Conservation (phyloP, 2,113 vertebrate genomes). For the Sturnira hondurensis region DNA sequence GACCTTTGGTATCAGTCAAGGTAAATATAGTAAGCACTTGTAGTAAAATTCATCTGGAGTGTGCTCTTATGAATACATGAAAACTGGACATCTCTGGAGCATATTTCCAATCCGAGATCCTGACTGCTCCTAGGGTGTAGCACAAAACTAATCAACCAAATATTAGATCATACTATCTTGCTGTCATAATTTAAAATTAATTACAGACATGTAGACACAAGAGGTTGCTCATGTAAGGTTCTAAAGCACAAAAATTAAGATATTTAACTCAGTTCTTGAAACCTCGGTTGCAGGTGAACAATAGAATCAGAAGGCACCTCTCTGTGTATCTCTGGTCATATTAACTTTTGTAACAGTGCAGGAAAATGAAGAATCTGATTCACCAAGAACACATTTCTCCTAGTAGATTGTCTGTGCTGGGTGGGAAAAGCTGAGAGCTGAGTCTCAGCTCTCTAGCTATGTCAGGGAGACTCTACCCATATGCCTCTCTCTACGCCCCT, state of each 20-base stretch:
- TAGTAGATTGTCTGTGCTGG: not conserved
- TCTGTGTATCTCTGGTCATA: not conserved
- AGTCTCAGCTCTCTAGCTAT: not conserved
- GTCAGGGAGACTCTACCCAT: not conserved
- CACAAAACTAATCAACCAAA: constrained; percentile 5
- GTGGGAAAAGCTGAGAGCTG: not conserved
- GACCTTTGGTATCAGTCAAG: not conserved
- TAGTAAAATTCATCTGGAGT: not conserved
- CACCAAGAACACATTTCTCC: not conserved
- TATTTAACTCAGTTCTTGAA: not conserved
- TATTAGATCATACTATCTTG: not conserved
- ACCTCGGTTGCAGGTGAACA: not conserved
- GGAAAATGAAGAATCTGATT: not conserved
- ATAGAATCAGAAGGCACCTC: not conserved
- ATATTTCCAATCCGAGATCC: not conserved
- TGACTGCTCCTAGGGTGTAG: not conserved
- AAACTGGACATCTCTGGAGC: not conserved
- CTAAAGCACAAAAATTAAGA: not conserved
- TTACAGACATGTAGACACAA: not conserved
- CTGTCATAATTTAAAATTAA: not conserved
- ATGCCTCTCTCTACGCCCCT: not conserved
- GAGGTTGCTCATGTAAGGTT: not conserved
- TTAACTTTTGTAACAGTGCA: not conserved
- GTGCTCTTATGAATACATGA: not conserved
- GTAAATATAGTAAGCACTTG: not conserved